A percentile compares a stretch with the other conserved stretches of the same genome.
Conservation (phyloP, 2,113 vertebrate species). For the Corvus moneduloides region DNA sequence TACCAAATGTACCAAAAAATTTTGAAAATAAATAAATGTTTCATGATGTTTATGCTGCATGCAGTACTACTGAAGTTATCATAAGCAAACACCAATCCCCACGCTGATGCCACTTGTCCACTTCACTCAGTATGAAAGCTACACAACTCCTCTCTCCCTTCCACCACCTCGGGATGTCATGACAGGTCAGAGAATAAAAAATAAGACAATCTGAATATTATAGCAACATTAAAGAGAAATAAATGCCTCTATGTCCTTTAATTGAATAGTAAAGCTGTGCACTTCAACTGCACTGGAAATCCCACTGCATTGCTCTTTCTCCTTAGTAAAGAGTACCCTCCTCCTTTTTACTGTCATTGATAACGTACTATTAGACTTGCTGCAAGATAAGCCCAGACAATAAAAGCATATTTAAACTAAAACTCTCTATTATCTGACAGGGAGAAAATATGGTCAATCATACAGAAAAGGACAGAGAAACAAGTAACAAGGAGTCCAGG, state of each 20-base stretch:
- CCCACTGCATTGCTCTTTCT: background rate
- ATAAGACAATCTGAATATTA: background rate
- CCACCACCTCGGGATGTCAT: fast-evolving
- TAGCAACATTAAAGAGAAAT: background rate
- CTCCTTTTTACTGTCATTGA: background rate
- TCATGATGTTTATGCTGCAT: background rate
- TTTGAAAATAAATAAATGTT: background rate
- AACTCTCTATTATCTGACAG: background rate
- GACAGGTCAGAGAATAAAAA: background rate
- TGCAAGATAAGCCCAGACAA: background rate
- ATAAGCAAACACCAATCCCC: background rate
- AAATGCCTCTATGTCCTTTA: background rate
- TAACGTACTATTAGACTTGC: background rate
- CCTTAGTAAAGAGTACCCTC: background rate
- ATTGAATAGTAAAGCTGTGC: background rate
- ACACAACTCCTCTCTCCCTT: background rate
- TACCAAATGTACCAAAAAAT: background rate
- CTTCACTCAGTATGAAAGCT: background rate
- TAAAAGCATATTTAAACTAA: background rate
- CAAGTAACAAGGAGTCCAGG: background rate
- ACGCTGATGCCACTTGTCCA: background rate
- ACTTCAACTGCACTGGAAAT: background rate
- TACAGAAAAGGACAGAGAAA: background rate
- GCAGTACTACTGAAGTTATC: background rate
- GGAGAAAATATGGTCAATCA: background rate